Conservation (phyloP, 2,113 vertebrate species). For the Chrysochloris asiatica region DNA sequence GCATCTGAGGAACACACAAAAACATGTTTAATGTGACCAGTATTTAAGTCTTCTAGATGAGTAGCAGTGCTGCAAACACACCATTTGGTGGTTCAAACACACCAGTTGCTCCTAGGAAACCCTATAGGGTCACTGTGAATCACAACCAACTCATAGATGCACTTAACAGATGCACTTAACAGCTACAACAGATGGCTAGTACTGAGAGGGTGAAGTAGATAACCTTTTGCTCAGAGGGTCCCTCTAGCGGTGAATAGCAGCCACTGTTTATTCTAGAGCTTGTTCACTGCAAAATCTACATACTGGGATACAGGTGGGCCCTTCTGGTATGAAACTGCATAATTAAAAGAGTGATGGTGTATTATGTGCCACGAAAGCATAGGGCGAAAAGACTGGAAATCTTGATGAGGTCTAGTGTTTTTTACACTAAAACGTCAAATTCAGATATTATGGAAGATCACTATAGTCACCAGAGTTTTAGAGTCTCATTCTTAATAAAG, state of each 20-base stretch:
- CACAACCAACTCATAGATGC: too few species aligned
- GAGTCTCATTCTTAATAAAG: too few species aligned
- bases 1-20: not conserved
- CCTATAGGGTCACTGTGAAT: not conserved
- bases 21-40: not conserved
- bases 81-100: too few species aligned
- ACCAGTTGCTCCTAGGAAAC: too few species aligned
- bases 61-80: too few species aligned
- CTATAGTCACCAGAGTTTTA: too few species aligned
- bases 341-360: not conserved
- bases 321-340: not conserved
- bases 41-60: not conserved
- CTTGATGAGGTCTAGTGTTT: not conserved
- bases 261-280: not conserved
- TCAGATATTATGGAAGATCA: slow-evolving; percentile 1
- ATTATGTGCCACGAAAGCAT: too few species aligned
- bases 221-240: not conserved
- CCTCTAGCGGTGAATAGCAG: slow-evolving; percentile 48
- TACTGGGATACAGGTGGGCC: not conserved
- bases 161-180: too few species aligned
- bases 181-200: too few species aligned
- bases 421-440: not conserved
- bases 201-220: too few species aligned
- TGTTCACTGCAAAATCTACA: not conserved
- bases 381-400: not conserved